Base-by-base conservation (phyloP, 2,113 vertebrate genomes). In the Lutjanus erythropterus region DNA sequence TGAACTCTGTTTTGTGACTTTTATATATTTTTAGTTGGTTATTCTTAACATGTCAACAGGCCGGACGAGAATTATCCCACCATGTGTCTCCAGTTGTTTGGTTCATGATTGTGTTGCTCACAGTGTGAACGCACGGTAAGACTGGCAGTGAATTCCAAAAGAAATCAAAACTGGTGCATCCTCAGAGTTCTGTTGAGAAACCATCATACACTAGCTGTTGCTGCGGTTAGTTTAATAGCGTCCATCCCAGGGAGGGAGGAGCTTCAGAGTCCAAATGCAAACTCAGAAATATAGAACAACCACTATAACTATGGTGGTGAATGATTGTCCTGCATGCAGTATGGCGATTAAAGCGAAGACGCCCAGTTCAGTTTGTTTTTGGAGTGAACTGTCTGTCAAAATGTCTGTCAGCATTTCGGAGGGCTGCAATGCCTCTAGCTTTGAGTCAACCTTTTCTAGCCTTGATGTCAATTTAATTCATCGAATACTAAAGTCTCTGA, bases 361-460 rank as follows among this genome's bases (percentile, higher is more conserved):
- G 59, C 23, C 49, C 19, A 16, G n/a, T 55, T 12, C 15, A 29
- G n/a, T 29, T 52, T 53, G 11, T 18, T 6, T 52, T 39, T 41
- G 33, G 71, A 74, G 61, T 2, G 41, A 47, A 19, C 25, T 12
- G 49, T n/a, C 60, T 5, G 37, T n/a, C 2, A 1, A 9, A 41
- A n/a, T n/a, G 35, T 9, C 14, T 2, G 18, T 55, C 44, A 39
- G 49, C 25, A 1, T 46, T 12, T 46, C 53, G 33, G 66, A 58
- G 61, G 68, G 35, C 76, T 53, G 55, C 61, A 29, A 65, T 75
- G 81, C 81, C 84, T 86, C 50, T 3, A 69, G 46, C 55, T 50
- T 49, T 10, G 49, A 21, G n/a, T 60, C 46, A 25, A 16, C 50
- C 27, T 61, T 64, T 56, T 25, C 41, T 16, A 21, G 59, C 67